Evolutionary conservation across 2,888 invertebrate species (phyloP).

Genomic region (Campopleginae sp.): DNA sequence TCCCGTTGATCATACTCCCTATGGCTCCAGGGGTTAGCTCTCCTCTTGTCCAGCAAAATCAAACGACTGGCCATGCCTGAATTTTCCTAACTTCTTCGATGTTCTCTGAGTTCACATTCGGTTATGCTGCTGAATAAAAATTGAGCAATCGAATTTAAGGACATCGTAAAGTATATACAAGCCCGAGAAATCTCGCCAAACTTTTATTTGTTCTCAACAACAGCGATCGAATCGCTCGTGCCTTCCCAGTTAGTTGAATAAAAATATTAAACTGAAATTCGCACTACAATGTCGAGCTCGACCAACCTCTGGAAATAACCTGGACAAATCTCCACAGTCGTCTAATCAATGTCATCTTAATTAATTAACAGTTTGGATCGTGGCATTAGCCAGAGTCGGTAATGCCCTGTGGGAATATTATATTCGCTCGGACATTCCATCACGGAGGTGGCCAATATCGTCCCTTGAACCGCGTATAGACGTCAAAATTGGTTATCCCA

Average conservation of each 20-base stretch:
- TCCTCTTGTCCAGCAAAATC: slow-evolving; percentile 64
- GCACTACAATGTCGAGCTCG: too few species aligned
- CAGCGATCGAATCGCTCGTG: too few species aligned
- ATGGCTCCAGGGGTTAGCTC: slow-evolving; percentile 51
- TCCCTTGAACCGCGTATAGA: slow-evolving; percentile 69
- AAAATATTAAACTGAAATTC: not conserved
- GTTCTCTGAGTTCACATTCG: not conserved
- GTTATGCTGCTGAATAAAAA: slow-evolving; percentile 5
- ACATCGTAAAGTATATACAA: not conserved
- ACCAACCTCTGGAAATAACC: not conserved
- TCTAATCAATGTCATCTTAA: slow-evolving; percentile 52
- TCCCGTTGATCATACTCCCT: slow-evolving; percentile 48
- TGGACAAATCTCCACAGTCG: not conserved
- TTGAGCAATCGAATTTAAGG: slow-evolving; percentile 2
- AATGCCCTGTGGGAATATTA: slow-evolving; percentile 51
- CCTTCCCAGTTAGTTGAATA: not conserved
- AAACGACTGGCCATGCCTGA: slow-evolving; percentile 65
- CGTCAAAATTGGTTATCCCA: slow-evolving; percentile 73
- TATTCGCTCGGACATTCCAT: slow-evolving; percentile 59
- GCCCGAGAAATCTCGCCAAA: not conserved
- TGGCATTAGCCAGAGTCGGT: slow-evolving; percentile 59
- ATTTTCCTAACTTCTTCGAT: slow-evolving; percentile 13
- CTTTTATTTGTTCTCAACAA: too few species aligned
- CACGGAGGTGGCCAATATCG: slow-evolving; percentile 59
- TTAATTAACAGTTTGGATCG: slow-evolving; percentile 69